Conservation (phyloP, 2,113 vertebrate species). For the Zeus faber region DNA sequence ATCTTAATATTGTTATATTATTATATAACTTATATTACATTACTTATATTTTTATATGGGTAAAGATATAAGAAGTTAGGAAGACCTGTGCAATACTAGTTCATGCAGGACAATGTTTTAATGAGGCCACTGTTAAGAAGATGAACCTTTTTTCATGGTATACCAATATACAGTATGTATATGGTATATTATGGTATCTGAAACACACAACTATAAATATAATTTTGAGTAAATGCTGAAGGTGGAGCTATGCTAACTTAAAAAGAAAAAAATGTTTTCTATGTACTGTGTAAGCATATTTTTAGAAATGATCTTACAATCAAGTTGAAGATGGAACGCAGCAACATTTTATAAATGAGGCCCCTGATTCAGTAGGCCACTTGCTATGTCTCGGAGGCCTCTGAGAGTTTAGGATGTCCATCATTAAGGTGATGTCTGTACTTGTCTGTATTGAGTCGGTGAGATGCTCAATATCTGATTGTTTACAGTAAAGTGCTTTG, state of each 20-base stretch:
- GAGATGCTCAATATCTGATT: conserved; percentile 27
- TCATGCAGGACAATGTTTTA: too few relatives aligned
- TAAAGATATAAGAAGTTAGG: too few relatives aligned
- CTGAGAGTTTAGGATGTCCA: conserved; percentile 44
- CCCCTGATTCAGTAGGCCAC: conserved; percentile 13
- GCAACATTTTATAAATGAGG: conserved; percentile 35
- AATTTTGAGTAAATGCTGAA: conserved; percentile 3
- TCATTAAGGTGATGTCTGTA: conserved; percentile 25
- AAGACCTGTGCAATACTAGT: too few relatives aligned
- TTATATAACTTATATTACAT: too few relatives aligned
- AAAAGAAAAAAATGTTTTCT: conserved; percentile 21
- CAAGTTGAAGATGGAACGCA: conserved; percentile 21
- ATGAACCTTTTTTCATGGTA: too few relatives aligned
- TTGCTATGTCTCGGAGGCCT: conserved; percentile 14
- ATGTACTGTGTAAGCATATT: conserved; percentile 33
- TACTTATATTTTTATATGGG: too few relatives aligned
- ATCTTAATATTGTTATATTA: too few relatives aligned
- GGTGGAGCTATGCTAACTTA: conserved; percentile 2
- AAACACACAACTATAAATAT: background rate
- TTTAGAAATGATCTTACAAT: conserved; percentile 29
- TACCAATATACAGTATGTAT: too few relatives aligned
- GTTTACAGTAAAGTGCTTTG: conserved; percentile 55
- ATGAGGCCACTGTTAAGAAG: too few relatives aligned
- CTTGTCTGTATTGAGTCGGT: conserved; percentile 21
- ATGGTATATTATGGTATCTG: background rate